Conservation (phyloP, 2,888 invertebrate genomes). For the Idaea straminata region DNA sequence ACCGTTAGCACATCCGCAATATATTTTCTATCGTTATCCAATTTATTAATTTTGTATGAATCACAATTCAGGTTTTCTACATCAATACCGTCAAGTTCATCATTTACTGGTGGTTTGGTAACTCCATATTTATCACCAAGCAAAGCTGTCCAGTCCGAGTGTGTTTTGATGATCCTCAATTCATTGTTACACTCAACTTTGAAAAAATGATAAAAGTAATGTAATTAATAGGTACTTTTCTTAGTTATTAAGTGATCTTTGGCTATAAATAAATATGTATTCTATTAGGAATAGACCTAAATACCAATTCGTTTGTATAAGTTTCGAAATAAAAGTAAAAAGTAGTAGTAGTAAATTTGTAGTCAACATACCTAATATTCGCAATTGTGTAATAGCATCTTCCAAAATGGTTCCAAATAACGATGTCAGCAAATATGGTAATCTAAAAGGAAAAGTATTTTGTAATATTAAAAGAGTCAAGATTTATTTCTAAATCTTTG, state of each 20-base stretch:
- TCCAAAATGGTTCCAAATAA: slow-evolving; percentile 53
- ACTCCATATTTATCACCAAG: slow-evolving; percentile 44
- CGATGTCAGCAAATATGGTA: slow-evolving; percentile 44
- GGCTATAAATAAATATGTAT: too few relatives aligned
- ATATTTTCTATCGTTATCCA: slow-evolving; percentile 48
- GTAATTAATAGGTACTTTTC: slow-evolving; percentile 1
- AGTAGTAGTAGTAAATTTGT: background rate
- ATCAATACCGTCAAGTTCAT: slow-evolving; percentile 42
- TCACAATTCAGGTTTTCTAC: slow-evolving; percentile 31
- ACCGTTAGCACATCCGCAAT: slow-evolving; percentile 32
- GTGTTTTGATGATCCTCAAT: slow-evolving; percentile 42
- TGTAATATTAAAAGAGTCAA: too few relatives aligned
- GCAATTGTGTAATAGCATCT: slow-evolving; percentile 46
- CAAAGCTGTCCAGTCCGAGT: slow-evolving; percentile 39
- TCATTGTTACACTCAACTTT: slow-evolving; percentile 52
- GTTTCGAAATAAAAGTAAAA: too few relatives aligned
- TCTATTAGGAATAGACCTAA: too few relatives aligned
- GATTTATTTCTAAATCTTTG: too few relatives aligned
- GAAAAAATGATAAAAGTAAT: slow-evolving; percentile 8
- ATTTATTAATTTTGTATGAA: slow-evolving; percentile 53
- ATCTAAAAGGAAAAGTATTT: slow-evolving; percentile 35
- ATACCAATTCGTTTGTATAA: too few relatives aligned
- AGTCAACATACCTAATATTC: slow-evolving; percentile 45
- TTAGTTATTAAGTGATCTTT: too few relatives aligned
- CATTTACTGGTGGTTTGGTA: slow-evolving; percentile 18